phyloP scores from a whole-genome alignment of 2,888 invertebrate genomes.

The Amaurobius ferox region DNA sequence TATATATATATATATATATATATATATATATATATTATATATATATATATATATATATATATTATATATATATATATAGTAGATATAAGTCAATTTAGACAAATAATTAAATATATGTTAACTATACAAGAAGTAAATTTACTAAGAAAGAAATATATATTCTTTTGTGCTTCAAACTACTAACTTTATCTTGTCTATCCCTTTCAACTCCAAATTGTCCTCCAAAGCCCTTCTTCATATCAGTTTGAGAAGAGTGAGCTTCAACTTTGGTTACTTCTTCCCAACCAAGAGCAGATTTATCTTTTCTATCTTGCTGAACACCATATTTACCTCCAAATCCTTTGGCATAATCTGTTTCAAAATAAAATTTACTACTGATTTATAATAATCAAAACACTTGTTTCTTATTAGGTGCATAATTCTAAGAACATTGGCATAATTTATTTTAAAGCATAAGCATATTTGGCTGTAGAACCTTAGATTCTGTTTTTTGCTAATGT shows the following conservation, averaged over 20 bases:
- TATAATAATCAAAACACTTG: conserved; percentile 10
- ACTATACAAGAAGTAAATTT: too few relatives aligned
- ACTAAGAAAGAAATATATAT: not conserved
- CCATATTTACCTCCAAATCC: conserved; percentile 79
- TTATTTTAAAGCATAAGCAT: too few relatives aligned
- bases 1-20: too few relatives aligned
- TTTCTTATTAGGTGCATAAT: not conserved
- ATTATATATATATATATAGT: too few relatives aligned
- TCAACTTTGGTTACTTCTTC: conserved; percentile 75
- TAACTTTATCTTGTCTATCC: conserved; percentile 83
- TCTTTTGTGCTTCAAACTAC: not conserved
- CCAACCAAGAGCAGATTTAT: conserved; percentile 75
- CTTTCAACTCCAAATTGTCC: conserved; percentile 79
- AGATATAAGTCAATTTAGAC: too few relatives aligned
- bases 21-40: too few relatives aligned
- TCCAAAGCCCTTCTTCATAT: conserved; percentile 80
- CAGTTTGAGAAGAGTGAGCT: conserved; percentile 74
- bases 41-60: too few relatives aligned
- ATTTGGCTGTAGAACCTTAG: too few relatives aligned
- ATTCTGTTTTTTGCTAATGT: too few relatives aligned
- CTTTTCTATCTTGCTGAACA: conserved; percentile 76
- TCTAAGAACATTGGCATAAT: too few relatives aligned
- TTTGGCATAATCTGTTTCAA: conserved; percentile 77
- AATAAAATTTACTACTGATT: not conserved
- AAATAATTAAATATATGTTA: too few relatives aligned